phyloP scores from a whole-genome alignment of 2,888 invertebrate genomes.

The Ellobium chinense region DNA sequence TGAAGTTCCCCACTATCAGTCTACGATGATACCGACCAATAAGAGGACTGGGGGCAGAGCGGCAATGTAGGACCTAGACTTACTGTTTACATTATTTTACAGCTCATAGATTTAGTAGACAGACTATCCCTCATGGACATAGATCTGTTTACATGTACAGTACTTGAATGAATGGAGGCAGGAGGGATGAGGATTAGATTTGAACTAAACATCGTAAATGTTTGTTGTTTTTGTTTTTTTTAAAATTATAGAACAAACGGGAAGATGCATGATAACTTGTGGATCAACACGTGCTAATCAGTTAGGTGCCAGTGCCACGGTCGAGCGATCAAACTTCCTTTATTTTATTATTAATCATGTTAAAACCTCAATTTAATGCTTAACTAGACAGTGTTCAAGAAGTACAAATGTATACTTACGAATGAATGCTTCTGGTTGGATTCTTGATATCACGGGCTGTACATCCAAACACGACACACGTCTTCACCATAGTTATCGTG shows the following conservation, averaged over 20 bases:
- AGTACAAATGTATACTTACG: background rate
- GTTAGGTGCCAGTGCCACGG: background rate
- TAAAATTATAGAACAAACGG: background rate
- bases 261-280: background rate
- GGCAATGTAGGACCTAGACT: background rate
- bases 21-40: background rate
- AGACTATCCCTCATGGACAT: background rate
- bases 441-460: background rate
- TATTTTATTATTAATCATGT: background rate
- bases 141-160: background rate
- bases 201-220: background rate
- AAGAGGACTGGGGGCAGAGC: background rate
- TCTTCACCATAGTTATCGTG: background rate
- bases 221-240: background rate
- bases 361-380: background rate
- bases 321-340: background rate
- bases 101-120: background rate
- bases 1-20: background rate
- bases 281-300: background rate
- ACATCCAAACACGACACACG: background rate
- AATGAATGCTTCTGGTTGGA: background rate
- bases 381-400: background rate
- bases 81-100: background rate
- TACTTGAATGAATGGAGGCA: background rate
- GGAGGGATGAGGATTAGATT: background rate